Base-by-base conservation (phyloP, 2,113 vertebrate genomes). In the Machaerirhynchus nigripectus region DNA sequence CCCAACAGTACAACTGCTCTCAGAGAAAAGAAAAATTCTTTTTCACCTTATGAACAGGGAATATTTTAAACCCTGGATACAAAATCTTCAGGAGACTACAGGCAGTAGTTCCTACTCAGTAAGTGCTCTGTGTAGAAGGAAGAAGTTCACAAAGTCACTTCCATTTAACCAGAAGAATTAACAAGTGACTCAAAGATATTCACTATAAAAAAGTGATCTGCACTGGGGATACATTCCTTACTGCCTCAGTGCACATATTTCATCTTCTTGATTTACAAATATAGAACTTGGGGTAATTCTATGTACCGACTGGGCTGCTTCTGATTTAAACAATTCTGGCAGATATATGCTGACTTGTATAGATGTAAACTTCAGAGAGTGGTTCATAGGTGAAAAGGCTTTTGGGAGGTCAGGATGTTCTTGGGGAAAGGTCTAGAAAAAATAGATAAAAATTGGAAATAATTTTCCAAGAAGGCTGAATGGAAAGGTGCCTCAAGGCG, bases 181-280 rank as follows among this genome's bases (percentile, higher is more conserved):
- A 44, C 70, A 70, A 93, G 78, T 97, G 88, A 97, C 95, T 98
- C 94, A 96, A 95, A 96, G 97, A 94, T 90, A 97, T 90, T 97
- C 94, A 85, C 84, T 63, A 28, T 49, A 69, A 79, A 95, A 87
- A 93, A 33, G 73, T 87, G 83, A 96, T 94, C 88, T 91, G 42
- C 78, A 67, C 91, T 52, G 71, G 73, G 35, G 87, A 96, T 94
- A 80, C 65, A 87, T 95, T 95, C 94, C 64, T 19, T 82, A 42
- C 91, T 37, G 71, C 81, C 91, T 93, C 88, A 80, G 59, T 86
- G 92, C 96, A 89, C 95, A 65, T 79, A 74, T 84, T 85, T 92
- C 93, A 52, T 65, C 67, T 90, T 81, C 47, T 18, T 61, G 77
- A 95, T 84, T 96, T 92, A 94, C 74, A 84, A 87, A 95, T 76